phyloP scores from a whole-genome alignment of 1,140 invertebrate species.

The Zaprionus capensis region DNA sequence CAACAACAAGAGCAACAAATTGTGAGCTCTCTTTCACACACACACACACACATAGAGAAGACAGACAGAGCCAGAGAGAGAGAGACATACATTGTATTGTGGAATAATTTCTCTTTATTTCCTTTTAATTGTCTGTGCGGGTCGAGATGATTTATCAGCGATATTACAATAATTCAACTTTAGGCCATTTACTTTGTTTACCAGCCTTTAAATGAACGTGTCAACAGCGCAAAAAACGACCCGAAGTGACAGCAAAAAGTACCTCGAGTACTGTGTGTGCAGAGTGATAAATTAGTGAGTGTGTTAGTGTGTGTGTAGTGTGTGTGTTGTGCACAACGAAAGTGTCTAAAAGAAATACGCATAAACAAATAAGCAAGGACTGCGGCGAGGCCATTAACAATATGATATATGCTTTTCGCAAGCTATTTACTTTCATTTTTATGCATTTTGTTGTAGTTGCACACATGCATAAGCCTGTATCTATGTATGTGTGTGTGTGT shows the following conservation, averaged over 20 bases:
- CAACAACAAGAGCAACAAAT: background rate
- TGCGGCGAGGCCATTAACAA: slow-evolving; percentile 59
- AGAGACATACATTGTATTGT: slow-evolving; percentile 1
- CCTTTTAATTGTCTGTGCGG: slow-evolving; percentile 51
- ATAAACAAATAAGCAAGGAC: slow-evolving; percentile 53
- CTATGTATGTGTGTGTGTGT: slow-evolving; percentile 2
- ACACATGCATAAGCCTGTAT: background rate
- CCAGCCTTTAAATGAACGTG: slow-evolving; percentile 67
- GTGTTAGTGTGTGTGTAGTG: background rate
- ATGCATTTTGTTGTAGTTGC: slow-evolving; percentile 44
- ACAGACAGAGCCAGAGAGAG: background rate
- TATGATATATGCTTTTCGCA: slow-evolving; percentile 70
- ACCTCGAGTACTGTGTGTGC: slow-evolving; percentile 48
- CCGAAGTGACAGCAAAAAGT: slow-evolving; percentile 58
- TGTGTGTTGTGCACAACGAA: slow-evolving; percentile 29
- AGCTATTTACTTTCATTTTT: slow-evolving; percentile 74
- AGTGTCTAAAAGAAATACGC: slow-evolving; percentile 54
- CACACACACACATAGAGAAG: background rate
- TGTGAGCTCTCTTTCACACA: background rate
- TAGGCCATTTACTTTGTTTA: slow-evolving; percentile 61
- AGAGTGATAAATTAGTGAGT: slow-evolving; percentile 65
- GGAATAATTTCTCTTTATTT: slow-evolving; percentile 33
- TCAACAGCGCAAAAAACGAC: slow-evolving; percentile 54
- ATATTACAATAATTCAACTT: slow-evolving; percentile 59
- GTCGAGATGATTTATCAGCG: slow-evolving; percentile 65